Percentiles rank a stretch among this genome's conserved stretches.
Evolutionary conservation across 2,797 vertebrate genomes (phyloP).

Genomic region (Tragopan temminckii): DNA sequence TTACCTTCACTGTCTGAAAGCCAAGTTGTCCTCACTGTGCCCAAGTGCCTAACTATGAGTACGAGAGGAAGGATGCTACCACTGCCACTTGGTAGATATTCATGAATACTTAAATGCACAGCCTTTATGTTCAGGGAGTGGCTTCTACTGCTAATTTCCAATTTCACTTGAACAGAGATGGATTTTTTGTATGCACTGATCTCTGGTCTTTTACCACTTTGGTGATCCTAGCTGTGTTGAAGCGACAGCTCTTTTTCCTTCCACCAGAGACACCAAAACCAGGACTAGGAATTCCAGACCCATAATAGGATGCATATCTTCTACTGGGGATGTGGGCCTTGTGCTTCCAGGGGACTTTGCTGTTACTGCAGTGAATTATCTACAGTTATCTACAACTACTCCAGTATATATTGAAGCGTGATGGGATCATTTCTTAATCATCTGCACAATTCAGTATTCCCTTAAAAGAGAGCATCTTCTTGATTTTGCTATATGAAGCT

Average conservation of each 20-base stretch:
- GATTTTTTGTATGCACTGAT: background rate
- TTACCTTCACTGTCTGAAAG: background rate
- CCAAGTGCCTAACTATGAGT: background rate
- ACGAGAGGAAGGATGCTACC: background rate
- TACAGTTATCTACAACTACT: background rate
- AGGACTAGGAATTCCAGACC: background rate
- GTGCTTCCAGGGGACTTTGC: background rate
- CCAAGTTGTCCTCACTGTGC: accelerated
- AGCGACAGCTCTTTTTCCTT: background rate
- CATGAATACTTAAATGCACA: accelerated
- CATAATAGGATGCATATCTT: background rate
- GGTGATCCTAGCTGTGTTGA: background rate
- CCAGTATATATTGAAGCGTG: background rate
- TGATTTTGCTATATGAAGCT: background rate
- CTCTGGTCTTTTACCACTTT: background rate
- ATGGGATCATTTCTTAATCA: background rate
- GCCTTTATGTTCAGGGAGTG: background rate
- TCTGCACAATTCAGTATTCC: background rate
- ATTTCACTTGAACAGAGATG: background rate
- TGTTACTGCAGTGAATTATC: background rate
- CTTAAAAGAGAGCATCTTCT: background rate
- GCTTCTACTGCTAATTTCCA: background rate
- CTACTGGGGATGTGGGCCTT: background rate
- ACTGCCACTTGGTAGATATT: background rate
- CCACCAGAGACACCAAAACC: background rate